phyloP scores from a whole-genome alignment of 2,113 vertebrate genomes.

The Paratilapia polleni region DNA sequence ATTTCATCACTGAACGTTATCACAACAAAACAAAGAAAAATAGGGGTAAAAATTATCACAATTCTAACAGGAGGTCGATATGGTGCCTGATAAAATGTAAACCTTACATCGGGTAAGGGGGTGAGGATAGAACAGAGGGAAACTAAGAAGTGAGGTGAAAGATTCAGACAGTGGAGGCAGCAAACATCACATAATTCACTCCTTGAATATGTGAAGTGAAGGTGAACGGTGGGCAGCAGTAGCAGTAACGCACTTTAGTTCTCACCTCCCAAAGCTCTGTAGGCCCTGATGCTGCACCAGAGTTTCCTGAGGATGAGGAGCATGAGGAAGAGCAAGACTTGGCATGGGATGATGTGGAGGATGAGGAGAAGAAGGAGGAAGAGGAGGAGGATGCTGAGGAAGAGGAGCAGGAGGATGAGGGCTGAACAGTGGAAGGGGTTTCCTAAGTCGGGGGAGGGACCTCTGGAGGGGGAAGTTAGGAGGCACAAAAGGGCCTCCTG shows the following conservation, averaged over 20 bases:
- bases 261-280: conserved; percentile 67
- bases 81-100: not conserved
- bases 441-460: conserved; percentile 58
- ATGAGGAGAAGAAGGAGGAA: conserved; percentile 61
- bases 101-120: not conserved
- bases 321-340: conserved; percentile 61
- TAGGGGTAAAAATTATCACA: not conserved
- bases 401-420: conserved; percentile 49
- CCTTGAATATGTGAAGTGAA: not conserved
- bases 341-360: conserved; percentile 61
- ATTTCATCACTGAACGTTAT: not conserved
- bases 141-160: conserved; percentile 7
- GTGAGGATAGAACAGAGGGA: not conserved
- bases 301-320: conserved; percentile 64
- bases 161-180: conserved; percentile 12
- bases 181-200: not conserved
- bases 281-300: conserved; percentile 56
- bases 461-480: conserved; percentile 64
- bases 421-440: conserved; percentile 54
- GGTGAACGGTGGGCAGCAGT: conserved; percentile 21
- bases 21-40: not conserved
- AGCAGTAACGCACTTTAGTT: conserved; percentile 27
- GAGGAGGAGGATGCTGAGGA: conserved; percentile 56
- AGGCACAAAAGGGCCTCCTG: conserved; percentile 47
- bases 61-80: not conserved